Percentiles rank a stretch among this genome's conserved stretches.
phyloP scores from a whole-genome alignment of 2,797 vertebrate species.

The Semotilus atromaculatus region DNA sequence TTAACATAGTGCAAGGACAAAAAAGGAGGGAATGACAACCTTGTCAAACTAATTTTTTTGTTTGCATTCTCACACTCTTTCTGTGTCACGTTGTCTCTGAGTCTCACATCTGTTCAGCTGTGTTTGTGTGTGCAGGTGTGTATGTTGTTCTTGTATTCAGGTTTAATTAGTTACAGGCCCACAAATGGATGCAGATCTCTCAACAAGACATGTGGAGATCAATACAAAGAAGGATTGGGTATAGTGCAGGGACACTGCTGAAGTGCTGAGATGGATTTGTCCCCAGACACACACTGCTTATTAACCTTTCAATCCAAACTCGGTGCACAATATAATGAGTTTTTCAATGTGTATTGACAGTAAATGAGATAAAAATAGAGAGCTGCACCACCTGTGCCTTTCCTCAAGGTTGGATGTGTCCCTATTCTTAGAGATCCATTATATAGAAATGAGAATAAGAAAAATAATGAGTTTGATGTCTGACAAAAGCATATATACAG shows the following conservation, averaged over 20 bases:
- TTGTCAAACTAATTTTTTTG: constrained; percentile 19
- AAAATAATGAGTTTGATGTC: neutral
- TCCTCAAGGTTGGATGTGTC: constrained; percentile 18
- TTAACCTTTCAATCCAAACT: constrained; percentile 48
- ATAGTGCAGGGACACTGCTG: constrained; percentile 47
- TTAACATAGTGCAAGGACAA: constrained; percentile 43
- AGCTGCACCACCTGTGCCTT: constrained; percentile 53
- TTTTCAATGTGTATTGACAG: constrained; percentile 41
- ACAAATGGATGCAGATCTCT: constrained; percentile 73
- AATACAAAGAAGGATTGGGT: constrained; percentile 72
- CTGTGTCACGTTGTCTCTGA: neutral
- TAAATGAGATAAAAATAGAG: constrained; percentile 49
- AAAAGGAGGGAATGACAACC: constrained; percentile 33
- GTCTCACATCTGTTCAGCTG: constrained; percentile 28
- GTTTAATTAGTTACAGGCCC: constrained; percentile 77
- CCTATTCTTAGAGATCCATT: neutral
- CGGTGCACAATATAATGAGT: constrained; percentile 41
- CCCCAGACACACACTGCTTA: constrained; percentile 47
- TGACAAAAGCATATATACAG: neutral
- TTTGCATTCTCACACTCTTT: neutral
- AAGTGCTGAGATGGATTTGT: constrained; percentile 49
- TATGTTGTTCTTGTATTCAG: constrained; percentile 51
- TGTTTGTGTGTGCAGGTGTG: constrained; percentile 61
- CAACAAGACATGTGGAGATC: constrained; percentile 83
- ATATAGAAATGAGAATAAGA: neutral